phyloP scores from a whole-genome alignment of 2,888 invertebrate species.

The Sphaerophoria rueppellii region DNA sequence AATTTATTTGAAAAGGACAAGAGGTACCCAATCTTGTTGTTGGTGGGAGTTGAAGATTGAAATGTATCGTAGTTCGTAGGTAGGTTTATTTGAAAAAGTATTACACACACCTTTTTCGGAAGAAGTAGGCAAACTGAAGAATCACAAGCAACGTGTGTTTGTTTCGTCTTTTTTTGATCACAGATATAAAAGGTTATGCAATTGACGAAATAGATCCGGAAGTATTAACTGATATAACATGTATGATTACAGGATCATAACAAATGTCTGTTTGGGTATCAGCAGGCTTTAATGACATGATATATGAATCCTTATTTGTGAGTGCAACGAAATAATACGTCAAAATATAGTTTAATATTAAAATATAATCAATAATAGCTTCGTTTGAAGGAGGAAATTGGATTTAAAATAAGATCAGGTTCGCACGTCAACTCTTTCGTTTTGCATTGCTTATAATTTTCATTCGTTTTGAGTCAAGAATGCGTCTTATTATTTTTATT shows the following conservation, averaged over 20 bases:
- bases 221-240: conserved; percentile 65
- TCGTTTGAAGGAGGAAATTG: too few relatives aligned
- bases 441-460: neutral
- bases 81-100: conserved; percentile 51
- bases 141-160: conserved; percentile 24
- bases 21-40: conserved; percentile 14
- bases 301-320: neutral
- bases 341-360: conserved; percentile 3
- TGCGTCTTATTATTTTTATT: too few relatives aligned
- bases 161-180: conserved; percentile 43
- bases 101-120: conserved; percentile 41
- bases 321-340: neutral
- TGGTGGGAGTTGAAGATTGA: conserved; percentile 48
- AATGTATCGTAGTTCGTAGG: too few relatives aligned
- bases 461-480: too few relatives aligned
- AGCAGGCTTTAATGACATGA: neutral
- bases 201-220: conserved; percentile 61
- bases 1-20: conserved; percentile 56
- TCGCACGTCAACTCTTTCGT: conserved; percentile 22
- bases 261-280: neutral
- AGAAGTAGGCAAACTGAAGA: conserved; percentile 11
- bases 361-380: neutral
- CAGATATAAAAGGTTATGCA: conserved; percentile 43
- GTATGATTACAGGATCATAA: conserved; percentile 56
- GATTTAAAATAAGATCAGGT: neutral